Evolutionary conservation across 2,888 invertebrate genomes (phyloP).

Genomic region (Oxytorus armatus): DNA sequence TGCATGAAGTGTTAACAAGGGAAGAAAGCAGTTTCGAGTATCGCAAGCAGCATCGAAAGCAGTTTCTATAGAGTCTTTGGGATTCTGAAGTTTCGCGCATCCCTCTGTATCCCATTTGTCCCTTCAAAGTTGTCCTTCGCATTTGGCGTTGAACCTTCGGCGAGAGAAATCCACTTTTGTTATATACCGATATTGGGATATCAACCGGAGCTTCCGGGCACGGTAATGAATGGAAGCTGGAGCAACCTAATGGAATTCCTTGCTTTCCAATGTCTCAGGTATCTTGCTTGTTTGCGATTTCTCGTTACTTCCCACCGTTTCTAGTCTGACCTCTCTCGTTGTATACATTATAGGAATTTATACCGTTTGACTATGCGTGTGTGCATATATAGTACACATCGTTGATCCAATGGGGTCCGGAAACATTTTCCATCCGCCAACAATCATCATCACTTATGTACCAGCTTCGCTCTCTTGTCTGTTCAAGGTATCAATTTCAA

Average conservation of each 20-base stretch:
- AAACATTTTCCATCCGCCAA: slow-evolving; percentile 43
- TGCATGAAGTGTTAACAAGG: background rate
- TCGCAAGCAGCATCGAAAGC: background rate
- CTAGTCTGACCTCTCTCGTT: background rate
- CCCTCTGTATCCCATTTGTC: slow-evolving; percentile 8
- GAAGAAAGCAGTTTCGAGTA: slow-evolving; percentile 17
- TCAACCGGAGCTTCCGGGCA: background rate
- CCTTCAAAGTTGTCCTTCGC: background rate
- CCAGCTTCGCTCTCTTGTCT: background rate
- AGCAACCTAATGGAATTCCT: slow-evolving; percentile 22
- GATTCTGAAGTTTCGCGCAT: slow-evolving; percentile 9
- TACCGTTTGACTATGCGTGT: background rate
- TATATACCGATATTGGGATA: slow-evolving; percentile 6
- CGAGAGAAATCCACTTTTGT: background rate
- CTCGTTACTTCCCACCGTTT: background rate
- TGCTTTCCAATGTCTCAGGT: slow-evolving; percentile 25
- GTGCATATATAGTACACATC: slow-evolving; percentile 1
- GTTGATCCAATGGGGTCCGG: slow-evolving; percentile 12
- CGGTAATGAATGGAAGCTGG: slow-evolving; percentile 5
- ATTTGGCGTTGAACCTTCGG: slow-evolving; percentile 2
- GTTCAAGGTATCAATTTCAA: slow-evolving; percentile 46
- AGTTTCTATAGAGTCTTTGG: background rate
- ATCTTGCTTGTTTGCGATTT: slow-evolving; percentile 12
- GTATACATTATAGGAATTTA: slow-evolving; percentile 5
- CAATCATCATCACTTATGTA: slow-evolving; percentile 11